Percentiles rank a stretch among this genome's conserved stretches.
phyloP scores from a whole-genome alignment of 2,797 vertebrate species.

The Tympanoctomys barrerae region DNA sequence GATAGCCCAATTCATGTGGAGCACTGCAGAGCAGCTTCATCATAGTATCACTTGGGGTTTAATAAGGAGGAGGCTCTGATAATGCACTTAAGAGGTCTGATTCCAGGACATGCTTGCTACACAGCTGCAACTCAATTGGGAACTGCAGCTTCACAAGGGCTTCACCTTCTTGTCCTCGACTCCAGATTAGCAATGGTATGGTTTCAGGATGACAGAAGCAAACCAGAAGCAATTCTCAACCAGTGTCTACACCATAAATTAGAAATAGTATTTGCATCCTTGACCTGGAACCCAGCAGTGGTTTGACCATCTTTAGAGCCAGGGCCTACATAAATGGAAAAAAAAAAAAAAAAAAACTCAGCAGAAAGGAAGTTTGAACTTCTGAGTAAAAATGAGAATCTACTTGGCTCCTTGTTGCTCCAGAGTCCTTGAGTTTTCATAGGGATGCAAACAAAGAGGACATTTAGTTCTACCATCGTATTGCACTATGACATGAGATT shows the following conservation, averaged over 20 bases:
- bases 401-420: neutral
- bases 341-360: neutral
- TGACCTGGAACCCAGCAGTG: neutral
- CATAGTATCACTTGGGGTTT: slow-evolving; percentile 42
- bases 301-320: neutral
- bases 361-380: neutral
- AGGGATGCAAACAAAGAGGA: slow-evolving; percentile 7
- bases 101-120: neutral
- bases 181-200: neutral
- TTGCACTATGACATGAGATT: slow-evolving; percentile 11
- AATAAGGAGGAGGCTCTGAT: slow-evolving; percentile 58
- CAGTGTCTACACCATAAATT: neutral
- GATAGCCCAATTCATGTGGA: neutral
- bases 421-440: neutral
- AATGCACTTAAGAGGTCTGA: slow-evolving; percentile 4
- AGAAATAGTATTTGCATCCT: neutral
- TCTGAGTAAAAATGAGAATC: neutral
- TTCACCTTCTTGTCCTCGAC: neutral
- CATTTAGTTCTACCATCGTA: neutral
- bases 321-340: neutral
- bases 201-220: neutral
- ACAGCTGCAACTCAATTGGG: neutral
- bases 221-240: neutral
- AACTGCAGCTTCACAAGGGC: neutral
- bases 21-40: slow-evolving; percentile 56